Percentiles rank a stretch among this genome's conserved stretches.
Evolutionary conservation across 2,888 invertebrate species (phyloP).

Genomic region (Orthosia incerta): DNA sequence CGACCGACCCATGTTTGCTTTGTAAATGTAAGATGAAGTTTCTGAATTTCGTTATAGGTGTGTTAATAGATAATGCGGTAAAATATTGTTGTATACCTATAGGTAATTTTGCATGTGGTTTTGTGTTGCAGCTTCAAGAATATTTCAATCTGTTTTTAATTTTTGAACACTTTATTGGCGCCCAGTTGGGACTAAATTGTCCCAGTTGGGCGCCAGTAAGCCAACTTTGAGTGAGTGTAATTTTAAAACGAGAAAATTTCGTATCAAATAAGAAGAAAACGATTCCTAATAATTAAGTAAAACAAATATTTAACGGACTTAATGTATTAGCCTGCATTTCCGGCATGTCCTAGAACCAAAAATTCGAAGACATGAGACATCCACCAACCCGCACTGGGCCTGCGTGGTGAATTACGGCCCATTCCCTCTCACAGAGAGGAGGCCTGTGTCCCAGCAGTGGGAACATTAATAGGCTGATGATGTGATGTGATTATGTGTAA

Average conservation of each 20-base stretch:
- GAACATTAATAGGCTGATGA: too few relatives aligned
- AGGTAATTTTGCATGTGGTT: not conserved
- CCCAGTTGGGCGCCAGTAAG: constrained; percentile 23
- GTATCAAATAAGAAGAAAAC: not conserved
- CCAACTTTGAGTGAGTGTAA: not conserved
- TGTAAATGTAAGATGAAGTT: constrained; percentile 68
- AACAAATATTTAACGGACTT: not conserved
- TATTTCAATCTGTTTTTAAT: not conserved
- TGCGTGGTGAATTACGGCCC: too few relatives aligned
- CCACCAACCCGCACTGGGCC: too few relatives aligned
- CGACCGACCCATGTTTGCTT: constrained; percentile 72
- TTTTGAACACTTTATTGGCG: constrained; percentile 1
- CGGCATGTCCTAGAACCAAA: too few relatives aligned
- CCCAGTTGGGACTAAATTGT: constrained; percentile 1
- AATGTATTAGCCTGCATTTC: too few relatives aligned
- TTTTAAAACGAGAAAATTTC: not conserved
- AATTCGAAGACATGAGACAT: too few relatives aligned
- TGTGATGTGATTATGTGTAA: too few relatives aligned
- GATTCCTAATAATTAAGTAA: too few relatives aligned
- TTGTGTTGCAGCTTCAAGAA: not conserved
- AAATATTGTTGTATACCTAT: constrained; percentile 4
- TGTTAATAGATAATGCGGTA: constrained; percentile 13
- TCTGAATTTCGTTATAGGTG: constrained; percentile 45
- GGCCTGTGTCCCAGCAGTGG: too few relatives aligned
- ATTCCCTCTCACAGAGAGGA: too few relatives aligned